Base-by-base conservation (phyloP, 2,113 vertebrate genomes). In the Dicaeum eximium region DNA sequence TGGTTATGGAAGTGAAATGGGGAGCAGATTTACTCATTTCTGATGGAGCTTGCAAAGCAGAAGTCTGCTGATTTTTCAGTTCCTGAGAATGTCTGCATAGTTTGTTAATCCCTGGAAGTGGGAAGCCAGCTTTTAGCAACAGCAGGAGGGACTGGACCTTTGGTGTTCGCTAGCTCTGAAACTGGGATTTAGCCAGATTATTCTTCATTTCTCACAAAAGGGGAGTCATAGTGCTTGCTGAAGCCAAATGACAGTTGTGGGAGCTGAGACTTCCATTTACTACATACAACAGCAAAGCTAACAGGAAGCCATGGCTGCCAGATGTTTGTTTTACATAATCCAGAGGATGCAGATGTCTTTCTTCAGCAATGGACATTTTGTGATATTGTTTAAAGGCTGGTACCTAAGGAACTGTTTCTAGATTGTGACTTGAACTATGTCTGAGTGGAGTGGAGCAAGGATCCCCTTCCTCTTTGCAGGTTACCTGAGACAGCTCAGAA, bases 301-400 rank as follows among this genome's bases (percentile, higher is more conserved):
- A 93, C 80, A 91, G 91, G 94, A 97, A 96, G 60, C 69, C 83
- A 61, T 88, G 60, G 44, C 33, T 80, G 95, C 96, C 95, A 97
- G 93, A 95, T 96, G 88, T 94, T 97, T 97, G 80, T 80, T 97
- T 97, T 96, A 88, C 65, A 82, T 92, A 97, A 93, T 95, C 80
- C 92, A 96, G 92, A 95, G 85, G 71, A 95, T 93, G 62, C 96
- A 96, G 96, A 95, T 96, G 95, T 95, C 82, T 95, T 89, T 95
- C 86, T 93, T 96, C 88, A 93, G 73, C 51, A 87, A 64, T 5
- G 37, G 61, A 77, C 23, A 1, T 78, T 90, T 40, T 91, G 19
- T 61, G 35, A 47, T 90, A 62, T 54, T 86, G 84, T 86, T 95
- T 90, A 92, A 53, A 78, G 86, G 51, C 53, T 96, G 92, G 66